A percentile compares a stretch with the other conserved stretches of the same genome.
These are phyloP conservation scores for Pharmacophagus antenor DNA, from an alignment of 2,888 invertebrate genomes.

Conservation along the genomic window DNA sequence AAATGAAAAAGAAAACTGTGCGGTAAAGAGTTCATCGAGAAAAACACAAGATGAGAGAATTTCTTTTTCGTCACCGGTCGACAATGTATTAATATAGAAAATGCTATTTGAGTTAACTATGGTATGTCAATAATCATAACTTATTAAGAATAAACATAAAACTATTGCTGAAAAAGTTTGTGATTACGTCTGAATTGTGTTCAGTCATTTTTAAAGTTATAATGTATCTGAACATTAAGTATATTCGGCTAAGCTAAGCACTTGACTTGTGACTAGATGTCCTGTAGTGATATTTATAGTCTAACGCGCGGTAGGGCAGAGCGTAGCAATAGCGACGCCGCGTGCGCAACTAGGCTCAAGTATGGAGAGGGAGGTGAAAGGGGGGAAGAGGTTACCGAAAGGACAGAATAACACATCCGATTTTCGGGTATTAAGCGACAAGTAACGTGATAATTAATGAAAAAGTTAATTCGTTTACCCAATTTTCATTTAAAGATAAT, in stretches of 20 bases:
- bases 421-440: slow-evolving; percentile 40
- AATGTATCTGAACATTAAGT: slow-evolving; percentile 32
- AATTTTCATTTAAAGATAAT: too few species aligned
- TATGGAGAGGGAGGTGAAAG: slow-evolving; percentile 33
- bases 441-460: slow-evolving; percentile 24
- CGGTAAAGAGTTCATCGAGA: too few species aligned
- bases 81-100: too few species aligned
- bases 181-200: too few species aligned
- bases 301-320: slow-evolving; percentile 55
- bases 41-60: too few species aligned
- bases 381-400: slow-evolving; percentile 46
- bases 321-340: slow-evolving; percentile 68
- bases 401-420: slow-evolving; percentile 52
- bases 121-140: too few species aligned
- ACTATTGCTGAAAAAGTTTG: too few species aligned
- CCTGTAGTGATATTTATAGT: slow-evolving; percentile 61
- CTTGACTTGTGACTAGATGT: slow-evolving; percentile 49
- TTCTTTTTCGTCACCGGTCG: too few species aligned
- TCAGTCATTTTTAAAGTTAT: not conserved
- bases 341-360: slow-evolving; percentile 59
- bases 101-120: too few species aligned
- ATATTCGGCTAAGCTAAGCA: slow-evolving; percentile 42
- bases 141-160: too few species aligned
- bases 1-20: too few species aligned
- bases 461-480: too few species aligned